Evolutionary conservation across 2,113 vertebrate species (phyloP).

Genomic region (Phasianus colchicus): DNA sequence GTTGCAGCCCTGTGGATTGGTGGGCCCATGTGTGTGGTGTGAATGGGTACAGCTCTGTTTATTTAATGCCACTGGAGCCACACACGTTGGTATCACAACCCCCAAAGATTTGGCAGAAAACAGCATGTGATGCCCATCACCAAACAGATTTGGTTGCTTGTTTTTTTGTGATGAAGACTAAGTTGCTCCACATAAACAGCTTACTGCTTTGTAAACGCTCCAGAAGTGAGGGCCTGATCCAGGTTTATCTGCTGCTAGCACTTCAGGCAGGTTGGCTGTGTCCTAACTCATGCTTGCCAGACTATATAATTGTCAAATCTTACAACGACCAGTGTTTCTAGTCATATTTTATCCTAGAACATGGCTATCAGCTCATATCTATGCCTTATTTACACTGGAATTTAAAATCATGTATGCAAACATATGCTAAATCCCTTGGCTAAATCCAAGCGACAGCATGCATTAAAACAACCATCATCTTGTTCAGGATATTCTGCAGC

Average conservation of each 20-base stretch:
- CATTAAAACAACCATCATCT: not conserved
- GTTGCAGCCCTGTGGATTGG: not conserved
- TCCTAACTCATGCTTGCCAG: not conserved
- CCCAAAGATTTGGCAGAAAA: not conserved
- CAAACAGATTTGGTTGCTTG: not conserved
- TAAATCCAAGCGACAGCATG: not conserved
- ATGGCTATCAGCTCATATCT: conserved; percentile 20
- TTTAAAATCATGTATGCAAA: conserved; percentile 13
- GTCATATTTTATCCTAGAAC: not conserved
- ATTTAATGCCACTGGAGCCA: not conserved
- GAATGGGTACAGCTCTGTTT: not conserved
- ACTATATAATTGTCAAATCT: not conserved
- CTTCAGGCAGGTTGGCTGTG: not conserved
- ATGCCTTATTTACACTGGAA: conserved; percentile 12
- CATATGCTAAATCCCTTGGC: not conserved
- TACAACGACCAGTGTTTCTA: not conserved
- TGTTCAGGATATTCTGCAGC: not conserved
- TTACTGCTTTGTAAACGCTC: not conserved
- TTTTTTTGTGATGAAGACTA: not conserved
- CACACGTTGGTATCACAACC: not conserved
- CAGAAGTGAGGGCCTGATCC: not conserved
- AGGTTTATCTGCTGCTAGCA: not conserved
- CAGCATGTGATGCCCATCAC: not conserved
- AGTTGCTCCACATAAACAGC: not conserved
- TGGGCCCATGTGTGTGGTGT: fast-evolving